These are phyloP conservation scores for Fratercula arctica DNA, from an alignment of 2,797 vertebrate species.

Conservation along the genomic window DNA sequence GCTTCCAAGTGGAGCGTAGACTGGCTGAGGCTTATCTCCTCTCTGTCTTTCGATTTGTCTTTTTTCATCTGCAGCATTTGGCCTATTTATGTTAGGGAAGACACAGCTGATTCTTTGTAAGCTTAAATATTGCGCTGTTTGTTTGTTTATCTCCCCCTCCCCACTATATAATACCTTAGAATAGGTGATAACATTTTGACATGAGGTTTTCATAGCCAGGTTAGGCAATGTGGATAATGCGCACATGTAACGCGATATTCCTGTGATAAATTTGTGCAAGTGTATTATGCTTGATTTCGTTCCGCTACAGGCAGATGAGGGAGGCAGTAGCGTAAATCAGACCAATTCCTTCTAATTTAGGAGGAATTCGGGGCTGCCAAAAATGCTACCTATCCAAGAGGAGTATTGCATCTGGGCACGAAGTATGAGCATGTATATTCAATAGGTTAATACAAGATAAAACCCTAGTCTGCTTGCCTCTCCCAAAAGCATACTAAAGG, in stretches of 20 bases:
- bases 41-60: neutral
- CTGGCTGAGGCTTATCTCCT: neutral
- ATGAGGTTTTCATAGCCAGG: neutral
- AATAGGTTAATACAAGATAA: neutral
- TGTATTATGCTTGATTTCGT: neutral
- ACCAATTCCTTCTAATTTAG: neutral
- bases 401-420: neutral
- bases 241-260: fast-evolving
- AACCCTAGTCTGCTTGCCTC: neutral
- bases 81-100: neutral
- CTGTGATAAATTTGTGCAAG: neutral
- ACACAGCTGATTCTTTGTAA: neutral
- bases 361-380: neutral
- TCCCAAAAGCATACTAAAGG: neutral
- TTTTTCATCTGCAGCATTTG: neutral
- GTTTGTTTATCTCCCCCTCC: fast-evolving
- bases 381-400: neutral
- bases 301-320: neutral
- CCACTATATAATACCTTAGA: neutral
- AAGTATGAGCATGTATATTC: neutral
- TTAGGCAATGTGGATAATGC: neutral
- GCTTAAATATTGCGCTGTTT: neutral
- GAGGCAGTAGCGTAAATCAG: neutral
- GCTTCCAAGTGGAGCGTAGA: neutral
- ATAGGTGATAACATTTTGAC: neutral